Base-by-base conservation (phyloP, 2,113 vertebrate species). In the Pyrgilauda ruficollis region DNA sequence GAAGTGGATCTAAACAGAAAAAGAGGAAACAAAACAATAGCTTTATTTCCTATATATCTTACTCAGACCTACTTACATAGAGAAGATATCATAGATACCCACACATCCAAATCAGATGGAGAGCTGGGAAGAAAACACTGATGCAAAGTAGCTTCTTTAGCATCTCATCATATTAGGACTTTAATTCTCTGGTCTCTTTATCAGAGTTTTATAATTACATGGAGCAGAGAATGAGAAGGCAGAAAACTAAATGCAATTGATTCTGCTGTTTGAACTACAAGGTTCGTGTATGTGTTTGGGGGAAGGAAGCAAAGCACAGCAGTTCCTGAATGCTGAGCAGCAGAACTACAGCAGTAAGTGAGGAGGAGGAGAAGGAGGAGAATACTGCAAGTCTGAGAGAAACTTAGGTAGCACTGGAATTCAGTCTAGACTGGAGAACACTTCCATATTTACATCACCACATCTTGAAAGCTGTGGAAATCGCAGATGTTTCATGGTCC, bases 81-180 rank as follows among this genome's bases (percentile, higher is more conserved):
- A 22, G 49, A 62, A 95, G 87, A 62, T 87, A 49, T 3, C 3
- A 7, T 23, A 87, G 67, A 58, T 93, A 72, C 30, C 31, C 37
- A 85, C 53, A 56, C 55, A 94, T 69, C 77, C 82, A 95, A 79
- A 95, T 87, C 73, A 91, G 66, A 46, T 20, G 41, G 77, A 76
- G 46, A 91, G 43, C 37, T 52, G 41, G 30, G 56, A 87, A 96
- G 93, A 85, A 94, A 96, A 91, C 69, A 92, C 33, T 15, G 50
- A 91, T 94, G 89, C 84, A 94, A 96, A 95, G 74, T 37, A 93
- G 67, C 21, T 44, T 82, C 53, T 82, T 95, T 64, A 96, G 74
- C 94, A 91, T 92, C 64, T 94, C 30, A 81, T 89, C 77, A 44
- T 75, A 69, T 93, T 49, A 83, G 67, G 33, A 75, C 63, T 94